Evolutionary conservation across 2,888 invertebrate genomes (phyloP).

Genomic region (Boloria selene): DNA sequence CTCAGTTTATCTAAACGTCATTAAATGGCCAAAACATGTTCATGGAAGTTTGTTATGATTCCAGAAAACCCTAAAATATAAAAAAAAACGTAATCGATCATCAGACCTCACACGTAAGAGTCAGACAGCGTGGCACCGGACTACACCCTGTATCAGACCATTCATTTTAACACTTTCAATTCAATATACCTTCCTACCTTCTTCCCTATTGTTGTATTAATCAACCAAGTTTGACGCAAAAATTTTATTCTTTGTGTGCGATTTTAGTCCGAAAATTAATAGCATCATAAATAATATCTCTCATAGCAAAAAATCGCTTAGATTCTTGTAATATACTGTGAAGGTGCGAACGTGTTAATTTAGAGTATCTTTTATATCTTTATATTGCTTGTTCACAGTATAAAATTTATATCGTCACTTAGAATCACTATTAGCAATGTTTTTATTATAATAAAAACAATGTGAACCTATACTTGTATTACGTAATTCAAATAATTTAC

Average conservation of each 20-base stretch:
- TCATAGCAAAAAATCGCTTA: constrained; percentile 48
- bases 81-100: constrained; percentile 33
- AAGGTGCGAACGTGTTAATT: constrained; percentile 56
- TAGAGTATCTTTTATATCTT: constrained; percentile 34
- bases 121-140: constrained; percentile 51
- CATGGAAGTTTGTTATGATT: background rate
- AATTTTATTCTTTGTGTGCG: constrained; percentile 43
- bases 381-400: too few relatives aligned
- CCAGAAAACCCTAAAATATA: constrained; percentile 23
- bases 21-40: too few relatives aligned
- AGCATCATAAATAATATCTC: constrained; percentile 56
- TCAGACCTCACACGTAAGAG: constrained; percentile 38
- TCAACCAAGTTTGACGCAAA: constrained; percentile 39
- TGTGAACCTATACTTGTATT: background rate
- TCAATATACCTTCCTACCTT: constrained; percentile 28
- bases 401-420: too few relatives aligned
- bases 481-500: background rate
- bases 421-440: too few relatives aligned
- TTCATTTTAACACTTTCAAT: constrained; percentile 31
- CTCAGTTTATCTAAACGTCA: too few relatives aligned
- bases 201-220: constrained; percentile 17
- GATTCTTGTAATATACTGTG: constrained; percentile 41
- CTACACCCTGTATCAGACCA: constrained; percentile 19
- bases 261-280: constrained; percentile 52
- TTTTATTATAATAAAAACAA: background rate